These are phyloP conservation scores for Anoplopoma fimbria DNA, from an alignment of 2,113 vertebrate species.

Conservation along the genomic window DNA sequence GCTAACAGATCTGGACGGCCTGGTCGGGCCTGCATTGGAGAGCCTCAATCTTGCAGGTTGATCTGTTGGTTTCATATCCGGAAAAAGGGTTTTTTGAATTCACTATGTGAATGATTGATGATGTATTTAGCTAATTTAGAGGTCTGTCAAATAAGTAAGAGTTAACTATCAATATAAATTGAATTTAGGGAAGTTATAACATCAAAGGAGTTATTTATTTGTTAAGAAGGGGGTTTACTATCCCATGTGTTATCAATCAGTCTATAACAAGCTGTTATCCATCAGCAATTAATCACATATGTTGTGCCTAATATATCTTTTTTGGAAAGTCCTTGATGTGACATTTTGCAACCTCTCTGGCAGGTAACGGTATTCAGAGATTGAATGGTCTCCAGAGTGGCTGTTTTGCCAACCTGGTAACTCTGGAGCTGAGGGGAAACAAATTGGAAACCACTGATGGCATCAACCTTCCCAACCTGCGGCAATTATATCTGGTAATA, in stretches of 20 bases:
- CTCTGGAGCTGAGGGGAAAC: slow-evolving; percentile 91
- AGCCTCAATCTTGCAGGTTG: slow-evolving; percentile 91
- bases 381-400: slow-evolving; percentile 80
- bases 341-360: background rate
- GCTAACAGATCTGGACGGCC: slow-evolving; percentile 84
- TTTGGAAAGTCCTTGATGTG: background rate
- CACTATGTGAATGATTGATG: background rate
- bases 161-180: background rate
- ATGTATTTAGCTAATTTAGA: background rate
- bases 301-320: background rate
- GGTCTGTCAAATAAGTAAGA: background rate
- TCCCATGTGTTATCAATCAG: background rate
- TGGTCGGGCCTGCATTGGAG: slow-evolving; percentile 85
- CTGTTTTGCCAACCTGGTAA: slow-evolving; percentile 85
- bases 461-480: slow-evolving; percentile 88
- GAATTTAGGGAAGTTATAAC: background rate
- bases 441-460: slow-evolving; percentile 86
- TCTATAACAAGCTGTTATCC: background rate
- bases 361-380: slow-evolving; percentile 88
- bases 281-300: slow-evolving; percentile 14
- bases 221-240: background rate
- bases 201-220: background rate
- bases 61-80: slow-evolving; percentile 7
- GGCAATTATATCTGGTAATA: slow-evolving; percentile 90
- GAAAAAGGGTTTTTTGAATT: background rate